Base-by-base conservation (phyloP, 2,797 vertebrate genomes). In the Diglossa cyanea region DNA sequence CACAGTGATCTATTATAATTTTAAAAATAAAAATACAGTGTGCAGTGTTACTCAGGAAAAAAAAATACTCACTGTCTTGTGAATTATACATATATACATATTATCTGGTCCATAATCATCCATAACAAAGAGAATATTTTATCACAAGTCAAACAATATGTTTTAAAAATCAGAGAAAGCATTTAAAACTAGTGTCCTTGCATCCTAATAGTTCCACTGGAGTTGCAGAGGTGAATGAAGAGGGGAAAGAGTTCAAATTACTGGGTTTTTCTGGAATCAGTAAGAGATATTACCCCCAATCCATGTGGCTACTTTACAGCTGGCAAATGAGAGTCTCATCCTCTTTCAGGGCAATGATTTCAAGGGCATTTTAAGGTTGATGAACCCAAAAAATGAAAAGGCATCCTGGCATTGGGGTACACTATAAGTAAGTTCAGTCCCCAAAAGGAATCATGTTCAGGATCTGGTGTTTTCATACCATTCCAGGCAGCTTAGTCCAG, bases 71-170 rank as follows among this genome's bases (percentile, higher is more conserved):
- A 55, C 83, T 21, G 5, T 91, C 70, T 71, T 73, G 37, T 92
- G 55, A 95, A 96, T 94, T 96, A 95, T 51, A 71, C 61, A 90
- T 95, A 55, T 55, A 47, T 26, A 45, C 33, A 21, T 95, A 77
- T 93, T 91, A 80, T 88, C 70, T 90, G 53, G 48, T 91, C 61
- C 63, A 48, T 86, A 97, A 96, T 95, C 65, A 95, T 93, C 61
- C 71, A 58, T 96, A 89, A 94, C 74, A 95, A 96, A 97, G 89
- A 83, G 53, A 95, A 88, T 93, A 88, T 96, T 97, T 95, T 94
- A 93, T 95, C 60, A 95, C 65, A 97, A 96, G 68, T 96, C 85
- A 97, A 97, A 94, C 58, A 95, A 66, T 88, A 63, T 90, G 57
- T 93, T 97, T 96, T 73, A 95, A 96, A 94, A 97, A 96, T 89